These are phyloP conservation scores for Panurus biarmicus DNA, from an alignment of 2,113 vertebrate genomes.

Conservation along the genomic window DNA sequence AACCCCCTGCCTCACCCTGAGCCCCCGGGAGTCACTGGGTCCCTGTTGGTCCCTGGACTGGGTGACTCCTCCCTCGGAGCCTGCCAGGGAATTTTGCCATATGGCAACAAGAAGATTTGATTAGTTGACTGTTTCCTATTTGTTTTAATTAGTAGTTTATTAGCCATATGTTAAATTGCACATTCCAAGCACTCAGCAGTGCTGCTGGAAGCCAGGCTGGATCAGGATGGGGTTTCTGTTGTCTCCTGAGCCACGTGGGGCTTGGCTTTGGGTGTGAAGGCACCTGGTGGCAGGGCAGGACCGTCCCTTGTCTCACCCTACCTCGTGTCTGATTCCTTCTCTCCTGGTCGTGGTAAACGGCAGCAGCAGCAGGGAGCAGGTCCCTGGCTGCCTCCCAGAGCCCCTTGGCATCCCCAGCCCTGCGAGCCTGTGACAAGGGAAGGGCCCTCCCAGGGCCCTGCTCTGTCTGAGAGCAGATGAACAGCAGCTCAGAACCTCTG, in stretches of 20 bases:
- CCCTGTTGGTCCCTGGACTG: background rate
- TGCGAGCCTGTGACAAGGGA: background rate
- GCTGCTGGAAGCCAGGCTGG: background rate
- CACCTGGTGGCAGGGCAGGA: background rate
- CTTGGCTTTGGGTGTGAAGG: background rate
- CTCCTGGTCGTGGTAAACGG: background rate
- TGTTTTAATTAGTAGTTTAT: conserved; percentile 58
- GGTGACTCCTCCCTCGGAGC: background rate
- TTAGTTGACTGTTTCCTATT: conserved; percentile 58
- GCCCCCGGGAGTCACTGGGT: background rate
- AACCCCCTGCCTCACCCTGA: background rate
- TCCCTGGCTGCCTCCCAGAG: background rate
- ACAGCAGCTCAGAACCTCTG: background rate
- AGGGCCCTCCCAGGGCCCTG: background rate
- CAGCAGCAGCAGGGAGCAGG: background rate
- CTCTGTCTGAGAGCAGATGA: background rate
- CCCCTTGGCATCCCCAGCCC: background rate
- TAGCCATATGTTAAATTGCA: conserved; percentile 55
- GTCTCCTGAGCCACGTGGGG: background rate
- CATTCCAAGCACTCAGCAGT: background rate
- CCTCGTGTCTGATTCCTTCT: background rate
- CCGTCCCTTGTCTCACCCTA: background rate
- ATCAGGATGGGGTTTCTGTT: background rate
- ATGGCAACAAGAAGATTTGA: conserved; percentile 32
- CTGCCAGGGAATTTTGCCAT: conserved; percentile 54